Conservation (phyloP, 2,113 vertebrate genomes). For the Hippocampus comes region DNA sequence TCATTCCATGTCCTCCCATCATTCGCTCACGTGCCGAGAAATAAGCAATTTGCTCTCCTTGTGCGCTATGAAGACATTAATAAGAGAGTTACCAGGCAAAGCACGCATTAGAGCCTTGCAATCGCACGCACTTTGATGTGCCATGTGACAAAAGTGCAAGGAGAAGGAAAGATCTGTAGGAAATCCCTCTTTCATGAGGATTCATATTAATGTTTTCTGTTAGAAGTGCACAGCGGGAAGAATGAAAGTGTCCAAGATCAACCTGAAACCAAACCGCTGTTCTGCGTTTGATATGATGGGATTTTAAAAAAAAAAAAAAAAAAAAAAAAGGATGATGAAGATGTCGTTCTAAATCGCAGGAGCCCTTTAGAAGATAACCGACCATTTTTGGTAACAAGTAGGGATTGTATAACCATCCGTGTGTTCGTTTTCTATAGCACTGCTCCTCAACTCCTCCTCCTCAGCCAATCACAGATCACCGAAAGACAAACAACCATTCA, state of each 20-base stretch:
- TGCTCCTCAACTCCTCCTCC: no score
- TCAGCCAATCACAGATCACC: no score
- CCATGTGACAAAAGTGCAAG: not conserved
- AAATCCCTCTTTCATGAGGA: not conserved
- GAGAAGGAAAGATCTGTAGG: not conserved
- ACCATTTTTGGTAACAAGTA: not conserved
- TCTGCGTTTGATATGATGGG: not conserved
- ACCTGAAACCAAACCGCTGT: not conserved
- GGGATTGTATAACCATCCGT: no score
- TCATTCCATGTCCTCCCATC: conserved; percentile 38
- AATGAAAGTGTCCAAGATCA: not conserved
- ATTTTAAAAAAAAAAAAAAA: not conserved
- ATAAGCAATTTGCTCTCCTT: conserved; percentile 46
- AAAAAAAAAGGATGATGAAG: not conserved
- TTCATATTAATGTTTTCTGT: conserved; percentile 1
- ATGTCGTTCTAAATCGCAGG: not conserved
- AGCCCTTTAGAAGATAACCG: not conserved
- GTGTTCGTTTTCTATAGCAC: no score
- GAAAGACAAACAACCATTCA: no score
- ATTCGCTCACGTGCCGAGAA: conserved; percentile 42
- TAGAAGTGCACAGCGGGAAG: not conserved
- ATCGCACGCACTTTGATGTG: not conserved
- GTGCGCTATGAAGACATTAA: conserved; percentile 38
- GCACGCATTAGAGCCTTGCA: not conserved
- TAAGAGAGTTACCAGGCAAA: conserved; percentile 8